Evolutionary conservation across 2,888 invertebrate species (phyloP).

Genomic region (Hypomecis punctinalis): DNA sequence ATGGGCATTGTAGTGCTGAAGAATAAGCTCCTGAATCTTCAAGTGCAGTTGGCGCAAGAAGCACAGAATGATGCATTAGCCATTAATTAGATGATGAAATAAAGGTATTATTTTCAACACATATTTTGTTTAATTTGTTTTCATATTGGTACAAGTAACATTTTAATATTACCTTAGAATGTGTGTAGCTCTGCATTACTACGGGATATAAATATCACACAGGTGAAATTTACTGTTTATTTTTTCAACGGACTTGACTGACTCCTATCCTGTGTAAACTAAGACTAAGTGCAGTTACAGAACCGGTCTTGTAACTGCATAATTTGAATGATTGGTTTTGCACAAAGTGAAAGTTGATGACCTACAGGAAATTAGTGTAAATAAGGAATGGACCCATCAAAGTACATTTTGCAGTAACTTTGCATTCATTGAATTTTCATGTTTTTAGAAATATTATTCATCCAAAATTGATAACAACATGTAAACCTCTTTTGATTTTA

Average conservation of each 20-base stretch:
- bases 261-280: slow-evolving; percentile 7
- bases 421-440: too few species aligned
- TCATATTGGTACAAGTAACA: neutral
- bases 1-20: slow-evolving; percentile 97
- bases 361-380: slow-evolving; percentile 25
- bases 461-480: too few species aligned
- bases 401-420: neutral
- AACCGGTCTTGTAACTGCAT: slow-evolving; percentile 17
- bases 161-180: slow-evolving; percentile 29
- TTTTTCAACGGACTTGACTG: slow-evolving; percentile 3
- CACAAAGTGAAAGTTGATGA: slow-evolving; percentile 32
- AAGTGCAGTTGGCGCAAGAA: slow-evolving; percentile 96
- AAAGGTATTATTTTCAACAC: slow-evolving; percentile 8
- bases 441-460: too few species aligned
- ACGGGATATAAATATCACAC: neutral
- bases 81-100: slow-evolving; percentile 77
- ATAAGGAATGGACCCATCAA: neutral
- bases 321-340: slow-evolving; percentile 15
- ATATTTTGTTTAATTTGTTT: neutral
- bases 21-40: slow-evolving; percentile 97
- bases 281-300: slow-evolving; percentile 17
- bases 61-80: slow-evolving; percentile 93
- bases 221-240: neutral
- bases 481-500: too few species aligned
- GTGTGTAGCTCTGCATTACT: slow-evolving; percentile 26